Evolutionary conservation across 2,113 vertebrate species (phyloP).

Genomic region (Condylura cristata): DNA sequence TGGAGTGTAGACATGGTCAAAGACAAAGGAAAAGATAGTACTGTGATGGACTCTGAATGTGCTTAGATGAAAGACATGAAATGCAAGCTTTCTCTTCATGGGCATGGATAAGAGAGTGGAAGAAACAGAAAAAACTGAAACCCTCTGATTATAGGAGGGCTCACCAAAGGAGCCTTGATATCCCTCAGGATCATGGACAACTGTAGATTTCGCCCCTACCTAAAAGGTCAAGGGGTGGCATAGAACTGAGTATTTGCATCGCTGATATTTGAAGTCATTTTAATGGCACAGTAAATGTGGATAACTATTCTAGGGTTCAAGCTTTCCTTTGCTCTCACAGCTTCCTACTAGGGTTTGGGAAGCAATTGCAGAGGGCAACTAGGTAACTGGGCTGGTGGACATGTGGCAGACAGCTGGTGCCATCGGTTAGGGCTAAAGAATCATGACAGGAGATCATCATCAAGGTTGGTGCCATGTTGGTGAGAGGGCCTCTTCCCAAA

Average conservation of each 20-base stretch:
- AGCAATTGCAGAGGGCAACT: not conserved
- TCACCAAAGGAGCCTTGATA: not conserved
- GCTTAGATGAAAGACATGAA: not conserved
- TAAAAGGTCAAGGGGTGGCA: not conserved
- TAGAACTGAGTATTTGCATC: not conserved
- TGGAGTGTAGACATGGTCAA: not conserved
- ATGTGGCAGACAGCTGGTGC: not conserved
- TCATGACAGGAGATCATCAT: not conserved
- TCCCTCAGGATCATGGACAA: not conserved
- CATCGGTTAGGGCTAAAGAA: not conserved
- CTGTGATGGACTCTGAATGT: fast-evolving
- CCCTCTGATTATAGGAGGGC: not conserved
- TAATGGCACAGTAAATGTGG: not conserved
- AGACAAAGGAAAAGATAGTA: not conserved
- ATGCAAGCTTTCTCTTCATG: not conserved
- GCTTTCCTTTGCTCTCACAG: not conserved
- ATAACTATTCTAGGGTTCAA: not conserved
- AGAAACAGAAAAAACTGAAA: not conserved
- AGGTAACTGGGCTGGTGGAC: not conserved
- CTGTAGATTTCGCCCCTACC: not conserved
- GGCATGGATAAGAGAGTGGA: not conserved
- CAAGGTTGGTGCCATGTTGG: not conserved
- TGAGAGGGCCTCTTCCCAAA: not conserved
- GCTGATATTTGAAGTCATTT: not conserved
- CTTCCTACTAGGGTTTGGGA: not conserved